Base-by-base conservation (phyloP, 2,113 vertebrate genomes). In the Leiothrix lutea region DNA sequence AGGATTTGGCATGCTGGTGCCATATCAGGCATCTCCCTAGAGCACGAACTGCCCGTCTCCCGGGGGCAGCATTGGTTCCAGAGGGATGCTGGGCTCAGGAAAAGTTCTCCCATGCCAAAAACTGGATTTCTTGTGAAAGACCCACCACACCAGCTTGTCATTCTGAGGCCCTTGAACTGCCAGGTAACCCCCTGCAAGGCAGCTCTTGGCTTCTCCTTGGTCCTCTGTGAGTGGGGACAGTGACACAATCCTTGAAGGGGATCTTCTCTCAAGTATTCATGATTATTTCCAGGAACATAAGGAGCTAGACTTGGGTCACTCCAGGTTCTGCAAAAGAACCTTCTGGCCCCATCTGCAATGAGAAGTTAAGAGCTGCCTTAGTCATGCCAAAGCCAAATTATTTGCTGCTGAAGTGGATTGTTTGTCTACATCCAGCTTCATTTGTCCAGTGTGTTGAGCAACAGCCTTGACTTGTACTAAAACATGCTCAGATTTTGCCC, bases 31-130 rank as follows among this genome's bases (percentile, higher is more conserved):
- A 18, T 20, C 66, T 57, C 31, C 26, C 31, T 25, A 8, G 45
- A 31, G 28, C 47, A 45, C 2, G 0, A 58, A 17, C 15, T 40
- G 31, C 38, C 25, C 1, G 1, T 23, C n/a, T 70, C 19, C 28
- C 22, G 4, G 5, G 40, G 31, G n/a, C 1, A 11, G 6, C 8
- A 5, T 1, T 38, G 26, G 15, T 58, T 60, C 50, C 26, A 25
- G 31, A 42, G 29, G 13, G 33, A 16, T 42, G 35, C 18, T 50
- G 12, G 18, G 15, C 56, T 65, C 21, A 28, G 51, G 47, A 81
- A 71, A 54, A 79, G 13, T 28, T 66, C 31, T 79, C 12, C 36
- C 33, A 71, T 2, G 8, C 10, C 11, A n/a, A 31, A 57, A 93
- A 4, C 14, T 29, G 56, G 26, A 61, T 65, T 80, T 73, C 25